Conservation (phyloP, 1,140 invertebrate species). For the Drosophila elegans region DNA sequence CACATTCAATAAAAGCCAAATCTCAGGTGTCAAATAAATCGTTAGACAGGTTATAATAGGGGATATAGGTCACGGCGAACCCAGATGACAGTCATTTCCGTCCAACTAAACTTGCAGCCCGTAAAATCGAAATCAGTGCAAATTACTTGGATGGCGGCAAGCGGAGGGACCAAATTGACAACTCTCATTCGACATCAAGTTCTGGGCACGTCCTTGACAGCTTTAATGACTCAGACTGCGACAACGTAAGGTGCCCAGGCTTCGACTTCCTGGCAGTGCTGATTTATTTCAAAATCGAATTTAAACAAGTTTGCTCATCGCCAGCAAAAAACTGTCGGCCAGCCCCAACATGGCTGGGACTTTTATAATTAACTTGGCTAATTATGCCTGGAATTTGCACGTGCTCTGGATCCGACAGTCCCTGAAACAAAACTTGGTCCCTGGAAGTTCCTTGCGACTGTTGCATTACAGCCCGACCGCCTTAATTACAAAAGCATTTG, state of each 20-base stretch:
- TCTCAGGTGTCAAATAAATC: constrained; percentile 17
- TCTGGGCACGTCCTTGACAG: constrained; percentile 59
- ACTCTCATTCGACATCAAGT: constrained; percentile 40
- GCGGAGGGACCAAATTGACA: constrained; percentile 46
- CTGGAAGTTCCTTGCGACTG: constrained; percentile 9
- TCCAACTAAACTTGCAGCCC: constrained; percentile 22
- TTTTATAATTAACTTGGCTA: constrained; percentile 78
- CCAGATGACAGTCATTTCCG: constrained; percentile 12
- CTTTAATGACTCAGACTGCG: constrained; percentile 45
- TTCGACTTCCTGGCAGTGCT: constrained; percentile 24
- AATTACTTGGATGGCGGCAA: background rate
- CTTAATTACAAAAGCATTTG: constrained; percentile 71
- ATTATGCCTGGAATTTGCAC: constrained; percentile 72
- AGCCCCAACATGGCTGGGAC: constrained; percentile 44
- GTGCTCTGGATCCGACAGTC: constrained; percentile 45
- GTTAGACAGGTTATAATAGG: constrained; percentile 7
- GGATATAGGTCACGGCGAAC: constrained; percentile 24
- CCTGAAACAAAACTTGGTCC: constrained; percentile 24
- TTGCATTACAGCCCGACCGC: constrained; percentile 37
- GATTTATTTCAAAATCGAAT: constrained; percentile 72
- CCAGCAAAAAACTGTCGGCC: constrained; percentile 29
- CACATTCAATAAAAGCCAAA: constrained; percentile 4
- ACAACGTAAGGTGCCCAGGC: constrained; percentile 8
- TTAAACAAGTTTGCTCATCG: constrained; percentile 64
- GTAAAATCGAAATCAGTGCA: constrained; percentile 2